Percentiles rank a stretch among this genome's conserved stretches.
phyloP scores from a whole-genome alignment of 2,113 vertebrate genomes.

The Romanogobio albipinnatus region DNA sequence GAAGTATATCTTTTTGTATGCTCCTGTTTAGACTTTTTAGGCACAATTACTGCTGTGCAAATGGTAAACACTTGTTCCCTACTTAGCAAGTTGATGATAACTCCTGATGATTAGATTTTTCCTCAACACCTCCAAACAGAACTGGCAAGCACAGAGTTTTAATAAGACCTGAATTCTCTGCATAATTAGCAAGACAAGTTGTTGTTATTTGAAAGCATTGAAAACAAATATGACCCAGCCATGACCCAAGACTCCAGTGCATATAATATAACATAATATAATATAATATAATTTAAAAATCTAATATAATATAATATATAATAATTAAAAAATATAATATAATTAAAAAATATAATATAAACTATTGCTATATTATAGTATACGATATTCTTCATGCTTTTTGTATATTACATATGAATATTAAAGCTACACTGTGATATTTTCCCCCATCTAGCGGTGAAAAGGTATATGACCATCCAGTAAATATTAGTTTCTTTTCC shows the following conservation, averaged over 20 bases:
- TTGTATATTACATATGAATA: no score
- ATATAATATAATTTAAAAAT: no score
- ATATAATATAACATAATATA: not conserved
- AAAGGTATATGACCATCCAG: no score
- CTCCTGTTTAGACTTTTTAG: not conserved
- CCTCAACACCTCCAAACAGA: not conserved
- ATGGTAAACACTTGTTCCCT: conserved; percentile 4
- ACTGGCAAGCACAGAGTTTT: not conserved
- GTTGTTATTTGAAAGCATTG: not conserved
- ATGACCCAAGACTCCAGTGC: not conserved
- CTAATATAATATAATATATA: no score
- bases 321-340: no score
- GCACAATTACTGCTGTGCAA: not conserved
- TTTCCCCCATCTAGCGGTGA: no score
- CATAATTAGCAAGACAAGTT: not conserved
- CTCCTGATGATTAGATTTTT: not conserved
- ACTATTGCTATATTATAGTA: no score
- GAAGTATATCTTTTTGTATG: conserved; percentile 5
- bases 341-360: not conserved
- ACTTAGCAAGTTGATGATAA: not conserved
- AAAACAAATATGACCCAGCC: not conserved
- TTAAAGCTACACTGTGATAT: no score
- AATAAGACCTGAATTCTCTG: conserved; percentile 10
- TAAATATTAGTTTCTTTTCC: no score
- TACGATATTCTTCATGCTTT: no score